phyloP scores from a whole-genome alignment of 2,113 vertebrate genomes.

The Hymenochirus boettgeri region DNA sequence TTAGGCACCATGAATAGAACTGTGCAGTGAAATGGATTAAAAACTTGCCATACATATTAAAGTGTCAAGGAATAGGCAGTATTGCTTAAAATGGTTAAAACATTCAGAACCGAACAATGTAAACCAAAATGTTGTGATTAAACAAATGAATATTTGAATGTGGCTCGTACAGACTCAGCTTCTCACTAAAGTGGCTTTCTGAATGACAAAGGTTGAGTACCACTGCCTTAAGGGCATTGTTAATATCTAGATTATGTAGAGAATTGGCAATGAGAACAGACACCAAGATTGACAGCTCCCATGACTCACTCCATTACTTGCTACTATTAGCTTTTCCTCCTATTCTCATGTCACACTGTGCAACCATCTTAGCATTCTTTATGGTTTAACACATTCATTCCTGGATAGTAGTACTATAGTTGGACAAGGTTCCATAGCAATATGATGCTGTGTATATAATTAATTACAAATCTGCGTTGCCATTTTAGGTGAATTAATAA shows the following conservation, averaged over 20 bases:
- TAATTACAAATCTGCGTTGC: too few species aligned
- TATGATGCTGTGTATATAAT: not conserved
- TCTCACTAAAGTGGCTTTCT: slow-evolving; percentile 36
- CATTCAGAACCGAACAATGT: slow-evolving; percentile 11
- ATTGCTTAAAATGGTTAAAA: slow-evolving; percentile 22
- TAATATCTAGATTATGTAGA: slow-evolving; percentile 44
- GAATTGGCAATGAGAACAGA: slow-evolving; percentile 40
- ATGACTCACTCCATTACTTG: slow-evolving; percentile 41
- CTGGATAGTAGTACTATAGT: not conserved
- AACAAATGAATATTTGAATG: slow-evolving; percentile 39
- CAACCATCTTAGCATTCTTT: slow-evolving; percentile 22
- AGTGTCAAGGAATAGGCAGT: not conserved
- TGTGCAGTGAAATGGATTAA: not conserved
- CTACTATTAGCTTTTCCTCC: slow-evolving; percentile 28
- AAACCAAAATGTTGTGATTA: slow-evolving; percentile 36
- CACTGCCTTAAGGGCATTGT: slow-evolving; percentile 43
- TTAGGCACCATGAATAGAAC: too few species aligned
- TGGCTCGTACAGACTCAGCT: slow-evolving; percentile 33
- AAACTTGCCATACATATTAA: too few species aligned
- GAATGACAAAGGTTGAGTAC: slow-evolving; percentile 42
- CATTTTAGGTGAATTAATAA: too few species aligned
- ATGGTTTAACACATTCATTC: slow-evolving; percentile 17
- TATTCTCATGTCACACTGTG: slow-evolving; percentile 36
- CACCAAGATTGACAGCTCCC: slow-evolving; percentile 39
- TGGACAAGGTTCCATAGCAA: not conserved